Conservation (phyloP, 1,140 invertebrate species). For the Conus betulinus region DNA sequence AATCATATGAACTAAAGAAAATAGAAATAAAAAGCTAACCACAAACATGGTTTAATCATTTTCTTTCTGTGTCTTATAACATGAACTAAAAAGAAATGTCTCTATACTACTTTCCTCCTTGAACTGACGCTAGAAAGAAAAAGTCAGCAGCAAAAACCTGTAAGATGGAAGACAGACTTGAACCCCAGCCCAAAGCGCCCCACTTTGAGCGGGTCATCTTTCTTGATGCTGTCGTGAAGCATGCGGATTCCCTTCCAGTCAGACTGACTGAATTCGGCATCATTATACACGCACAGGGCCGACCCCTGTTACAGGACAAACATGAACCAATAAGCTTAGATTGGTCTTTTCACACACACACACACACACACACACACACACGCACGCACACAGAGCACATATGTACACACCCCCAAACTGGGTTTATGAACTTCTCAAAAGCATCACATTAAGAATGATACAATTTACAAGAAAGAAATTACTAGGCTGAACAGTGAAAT, state of each 20-base stretch:
- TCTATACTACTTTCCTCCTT: too few relatives aligned
- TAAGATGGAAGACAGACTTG: constrained; percentile 70
- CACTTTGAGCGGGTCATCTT: constrained; percentile 63
- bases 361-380: neutral
- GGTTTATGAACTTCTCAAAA: too few relatives aligned
- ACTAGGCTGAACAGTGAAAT: too few relatives aligned
- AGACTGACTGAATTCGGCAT: constrained; percentile 61
- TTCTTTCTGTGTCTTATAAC: too few relatives aligned
- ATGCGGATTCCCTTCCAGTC: constrained; percentile 66
- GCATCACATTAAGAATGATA: too few relatives aligned
- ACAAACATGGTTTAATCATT: too few relatives aligned
- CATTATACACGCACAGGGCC: constrained; percentile 63
- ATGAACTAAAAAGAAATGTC: too few relatives aligned
- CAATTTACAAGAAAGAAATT: too few relatives aligned
- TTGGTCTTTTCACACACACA: neutral
- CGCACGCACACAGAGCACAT: neutral
- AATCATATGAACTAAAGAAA: too few relatives aligned
- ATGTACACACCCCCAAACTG: neutral
- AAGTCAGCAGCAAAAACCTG: constrained; percentile 50
- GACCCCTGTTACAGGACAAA: constrained; percentile 54
- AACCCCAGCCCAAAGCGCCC: constrained; percentile 69
- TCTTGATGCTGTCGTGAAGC: constrained; percentile 60
- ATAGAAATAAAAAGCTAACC: too few relatives aligned
- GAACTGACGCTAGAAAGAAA: neutral
- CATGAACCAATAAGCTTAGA: neutral